phyloP scores from a whole-genome alignment of 2,113 vertebrate species.

The Bujurquina vittata region DNA sequence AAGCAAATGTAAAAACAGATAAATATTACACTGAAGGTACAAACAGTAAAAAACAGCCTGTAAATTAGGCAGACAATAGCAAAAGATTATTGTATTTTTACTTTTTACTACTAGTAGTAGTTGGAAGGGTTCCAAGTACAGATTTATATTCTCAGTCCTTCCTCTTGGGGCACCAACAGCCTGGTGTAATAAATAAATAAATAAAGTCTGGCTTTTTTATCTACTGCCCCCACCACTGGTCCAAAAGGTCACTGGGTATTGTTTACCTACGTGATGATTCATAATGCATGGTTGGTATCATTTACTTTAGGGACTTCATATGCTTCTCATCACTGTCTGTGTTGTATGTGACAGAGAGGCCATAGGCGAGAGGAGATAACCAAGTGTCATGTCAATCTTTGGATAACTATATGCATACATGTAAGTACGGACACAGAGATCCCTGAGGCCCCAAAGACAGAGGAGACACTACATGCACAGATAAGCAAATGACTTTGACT shows the following conservation, averaged over 20 bases:
- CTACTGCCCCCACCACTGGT: conserved; percentile 29
- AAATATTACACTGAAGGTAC: background rate
- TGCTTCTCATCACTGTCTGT: conserved; percentile 41
- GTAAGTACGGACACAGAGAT: conserved; percentile 3
- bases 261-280: conserved; percentile 71
- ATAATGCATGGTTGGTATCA: conserved; percentile 70
- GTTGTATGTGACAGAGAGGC: conserved; percentile 47
- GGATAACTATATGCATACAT: conserved; percentile 37
- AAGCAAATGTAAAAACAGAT: background rate
- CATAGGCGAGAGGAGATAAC: conserved; percentile 56
- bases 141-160: conserved; percentile 1
- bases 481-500: conserved; percentile 5
- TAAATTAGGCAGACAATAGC: background rate
- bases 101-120: background rate
- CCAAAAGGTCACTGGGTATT: conserved; percentile 68
- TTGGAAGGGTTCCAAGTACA: background rate
- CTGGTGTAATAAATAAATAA: background rate
- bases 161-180: background rate
- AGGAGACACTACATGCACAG: background rate
- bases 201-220: conserved; percentile 20
- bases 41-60: background rate
- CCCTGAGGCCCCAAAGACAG: conserved; percentile 6
- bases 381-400: conserved; percentile 49
- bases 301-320: conserved; percentile 71
- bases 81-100: background rate